Percentiles rank a stretch among this genome's conserved stretches.
These are phyloP conservation scores for Lysiphlebus fabarum DNA, from an alignment of 1,140 invertebrate genomes.

Conservation along the genomic window DNA sequence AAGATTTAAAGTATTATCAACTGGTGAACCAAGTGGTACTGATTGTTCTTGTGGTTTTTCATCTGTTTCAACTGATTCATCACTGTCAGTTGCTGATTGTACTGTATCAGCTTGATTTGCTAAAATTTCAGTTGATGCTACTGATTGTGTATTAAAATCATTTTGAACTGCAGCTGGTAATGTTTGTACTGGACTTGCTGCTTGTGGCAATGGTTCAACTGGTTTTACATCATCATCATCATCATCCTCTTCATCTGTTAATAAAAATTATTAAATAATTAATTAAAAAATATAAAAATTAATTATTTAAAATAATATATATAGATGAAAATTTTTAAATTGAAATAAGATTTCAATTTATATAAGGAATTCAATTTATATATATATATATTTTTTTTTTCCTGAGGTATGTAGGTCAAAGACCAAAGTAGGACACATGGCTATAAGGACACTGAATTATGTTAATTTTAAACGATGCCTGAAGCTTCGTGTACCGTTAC, in stretches of 20 bases:
- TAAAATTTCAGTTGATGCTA: conserved; percentile 38
- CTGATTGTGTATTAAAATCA: conserved; percentile 38
- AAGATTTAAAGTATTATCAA: conserved; percentile 37
- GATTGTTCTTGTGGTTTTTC: conserved; percentile 51
- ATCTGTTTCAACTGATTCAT: conserved; percentile 57
- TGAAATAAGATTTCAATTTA: neutral
- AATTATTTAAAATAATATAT: no score
- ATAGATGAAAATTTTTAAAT: neutral
- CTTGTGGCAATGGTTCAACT: conserved; percentile 35
- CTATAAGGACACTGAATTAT: conserved; percentile 40
- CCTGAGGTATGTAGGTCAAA: conserved; percentile 17
- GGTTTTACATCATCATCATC: conserved; percentile 62
- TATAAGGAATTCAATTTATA: neutral
- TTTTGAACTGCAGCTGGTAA: conserved; percentile 44
- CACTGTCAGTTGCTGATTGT: no score
- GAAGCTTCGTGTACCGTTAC: conserved; percentile 47
- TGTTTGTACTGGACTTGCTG: conserved; percentile 40
- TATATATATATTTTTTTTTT: neutral
- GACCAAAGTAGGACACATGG: conserved; percentile 18
- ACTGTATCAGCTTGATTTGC: conserved; percentile 35
- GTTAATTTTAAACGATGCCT: conserved; percentile 45
- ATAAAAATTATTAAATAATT: conserved; percentile 14
- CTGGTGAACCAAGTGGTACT: conserved; percentile 44
- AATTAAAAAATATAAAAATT: no score
- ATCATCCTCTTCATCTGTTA: conserved; percentile 65